Evolutionary conservation across 2,888 invertebrate species (phyloP), one percentile per base, ranked within the genome.

Genomic region (Linnaemya vulpina): DNA sequence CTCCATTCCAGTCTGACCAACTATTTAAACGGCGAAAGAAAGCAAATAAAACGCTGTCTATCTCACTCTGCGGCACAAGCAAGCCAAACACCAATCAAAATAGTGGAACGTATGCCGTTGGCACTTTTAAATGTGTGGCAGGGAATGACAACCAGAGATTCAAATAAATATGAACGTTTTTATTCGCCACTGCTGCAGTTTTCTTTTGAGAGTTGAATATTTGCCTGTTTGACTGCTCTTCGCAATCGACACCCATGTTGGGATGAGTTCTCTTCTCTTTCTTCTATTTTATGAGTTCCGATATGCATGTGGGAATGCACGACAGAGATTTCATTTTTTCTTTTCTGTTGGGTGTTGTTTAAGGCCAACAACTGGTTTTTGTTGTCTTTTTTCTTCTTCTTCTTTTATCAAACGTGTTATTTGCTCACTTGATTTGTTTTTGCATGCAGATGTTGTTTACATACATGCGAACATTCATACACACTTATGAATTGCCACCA

Each of bases 361-460:
- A 86, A 75, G 67, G 40, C 75, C 81, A 74, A 81, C 73, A 81
- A 78, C 80, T 80, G 76, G 83, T 70, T 85, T 86, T 84, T 87
- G 76, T 87, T 68, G 35, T 58, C 58, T 71, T 63, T 49, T 22
- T 62, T 43, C 53, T 67, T 2, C 30, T 30, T 30, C 30, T 30
- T 30, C 30, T n/a, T 49, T 53, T 67, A 65, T 67, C 67, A 78
- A 84, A 86, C 84, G 78, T 86, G 86, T 83, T 82, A 73, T 87
- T 88, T 88, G 88, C 88, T 88, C 87, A 86, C 87, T 88, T 89
- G 67, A 87, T 55, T 53, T 40, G 25, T 80, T 79, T 71, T 46
- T 38, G 55, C 58, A 51, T 82, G 83, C 83, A 83, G 86, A 84
- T 86, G 87, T 82, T 83, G 84, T 86, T 70, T 49, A 5, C 62